Conservation (phyloP, 2,113 vertebrate genomes). For the Gopherus flavomarginatus region DNA sequence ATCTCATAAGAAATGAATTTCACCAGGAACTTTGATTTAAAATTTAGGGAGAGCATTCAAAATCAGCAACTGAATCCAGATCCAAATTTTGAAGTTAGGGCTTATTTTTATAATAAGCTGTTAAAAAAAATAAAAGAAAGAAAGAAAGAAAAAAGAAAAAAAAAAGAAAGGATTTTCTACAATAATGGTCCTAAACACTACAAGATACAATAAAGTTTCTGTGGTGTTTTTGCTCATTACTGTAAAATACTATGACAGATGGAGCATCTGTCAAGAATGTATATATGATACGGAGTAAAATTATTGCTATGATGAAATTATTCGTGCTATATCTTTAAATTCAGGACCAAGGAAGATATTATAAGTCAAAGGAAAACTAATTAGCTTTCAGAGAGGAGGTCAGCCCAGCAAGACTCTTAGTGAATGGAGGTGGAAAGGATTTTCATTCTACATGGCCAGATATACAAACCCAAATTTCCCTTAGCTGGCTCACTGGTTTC, state of each 20-base stretch:
- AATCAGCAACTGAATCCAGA: conserved; percentile 6
- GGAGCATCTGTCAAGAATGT: conserved; percentile 72
- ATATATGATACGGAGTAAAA: conserved; percentile 61
- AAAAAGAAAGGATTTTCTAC: background rate
- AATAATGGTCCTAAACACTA: conserved; percentile 28
- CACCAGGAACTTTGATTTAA: background rate
- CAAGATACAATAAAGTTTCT: conserved; percentile 40
- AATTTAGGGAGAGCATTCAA: background rate
- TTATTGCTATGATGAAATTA: conserved; percentile 66
- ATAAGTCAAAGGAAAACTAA: conserved; percentile 37
- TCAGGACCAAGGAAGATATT: conserved; percentile 50
- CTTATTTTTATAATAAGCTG: conserved; percentile 14
- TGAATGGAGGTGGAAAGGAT: conserved; percentile 33
- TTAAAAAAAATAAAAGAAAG: no score
- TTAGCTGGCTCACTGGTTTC: conserved; percentile 45
- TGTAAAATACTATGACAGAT: conserved; percentile 75
- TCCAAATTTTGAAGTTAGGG: background rate
- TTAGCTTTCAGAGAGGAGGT: conserved; percentile 43
- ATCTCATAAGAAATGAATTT: background rate
- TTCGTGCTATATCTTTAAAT: conserved; percentile 65
- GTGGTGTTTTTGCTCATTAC: conserved; percentile 64
- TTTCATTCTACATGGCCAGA: conserved; percentile 57
- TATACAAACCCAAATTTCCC: conserved; percentile 44
- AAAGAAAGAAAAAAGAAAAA: no score
- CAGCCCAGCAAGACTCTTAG: conserved; percentile 37